These are phyloP conservation scores for Pelobates fuscus DNA, from an alignment of 2,113 vertebrate genomes.

Conservation along the genomic window DNA sequence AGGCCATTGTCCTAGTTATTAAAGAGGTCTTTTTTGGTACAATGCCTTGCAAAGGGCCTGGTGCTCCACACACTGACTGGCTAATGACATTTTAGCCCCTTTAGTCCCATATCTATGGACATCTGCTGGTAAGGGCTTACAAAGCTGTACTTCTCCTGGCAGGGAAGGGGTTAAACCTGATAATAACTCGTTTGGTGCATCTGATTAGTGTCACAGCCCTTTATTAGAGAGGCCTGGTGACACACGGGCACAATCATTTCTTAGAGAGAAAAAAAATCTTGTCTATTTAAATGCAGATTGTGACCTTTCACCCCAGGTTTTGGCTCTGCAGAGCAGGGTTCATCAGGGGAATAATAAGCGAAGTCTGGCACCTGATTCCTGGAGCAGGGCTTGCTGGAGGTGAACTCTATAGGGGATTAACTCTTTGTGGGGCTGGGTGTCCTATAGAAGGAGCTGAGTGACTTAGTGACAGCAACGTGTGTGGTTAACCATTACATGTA, in stretches of 20 bases:
- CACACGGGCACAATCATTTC: slow-evolving; percentile 21
- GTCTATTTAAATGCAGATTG: slow-evolving; percentile 60
- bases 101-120: background rate
- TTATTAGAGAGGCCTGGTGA: slow-evolving; percentile 16
- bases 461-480: too few relatives aligned
- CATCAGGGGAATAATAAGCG: slow-evolving; percentile 26
- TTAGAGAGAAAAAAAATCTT: slow-evolving; percentile 32
- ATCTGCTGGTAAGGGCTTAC: background rate
- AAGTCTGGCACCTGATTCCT: slow-evolving; percentile 34
- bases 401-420: slow-evolving; percentile 5
- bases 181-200: slow-evolving; percentile 15
- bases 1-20: too few relatives aligned
- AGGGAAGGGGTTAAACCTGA: background rate
- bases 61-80: background rate
- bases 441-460: too few relatives aligned
- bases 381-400: slow-evolving; percentile 22
- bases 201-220: slow-evolving; percentile 24
- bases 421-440: background rate
- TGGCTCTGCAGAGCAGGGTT: slow-evolving; percentile 29
- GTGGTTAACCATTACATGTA: too few relatives aligned
- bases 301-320: slow-evolving; percentile 50
- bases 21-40: background rate
- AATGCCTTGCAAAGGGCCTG: background rate
- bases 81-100: background rate
- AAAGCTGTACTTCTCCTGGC: background rate